Percentiles rank a stretch among this genome's conserved stretches.
Conservation (phyloP, 2,113 vertebrate genomes). For the Cephalophus harveyi region DNA sequence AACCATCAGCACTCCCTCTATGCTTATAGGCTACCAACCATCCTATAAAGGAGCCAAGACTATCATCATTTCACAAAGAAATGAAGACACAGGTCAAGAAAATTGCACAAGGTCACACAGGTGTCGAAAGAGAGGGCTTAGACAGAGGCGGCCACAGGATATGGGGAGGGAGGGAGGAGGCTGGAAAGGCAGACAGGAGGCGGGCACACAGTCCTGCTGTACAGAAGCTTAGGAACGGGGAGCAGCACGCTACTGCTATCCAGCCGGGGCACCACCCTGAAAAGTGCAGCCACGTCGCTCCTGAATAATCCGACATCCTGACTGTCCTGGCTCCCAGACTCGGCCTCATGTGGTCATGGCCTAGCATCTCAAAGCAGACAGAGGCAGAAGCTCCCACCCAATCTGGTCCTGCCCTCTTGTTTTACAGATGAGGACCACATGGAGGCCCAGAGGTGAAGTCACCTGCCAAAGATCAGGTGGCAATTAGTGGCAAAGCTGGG, state of each 20-base stretch:
- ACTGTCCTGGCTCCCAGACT: not conserved
- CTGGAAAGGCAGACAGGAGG: not conserved
- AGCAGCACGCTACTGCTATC: not conserved
- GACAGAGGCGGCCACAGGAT: not conserved
- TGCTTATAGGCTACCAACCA: not conserved
- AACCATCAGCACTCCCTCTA: not conserved
- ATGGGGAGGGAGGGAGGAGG: not conserved
- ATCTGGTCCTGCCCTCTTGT: not conserved
- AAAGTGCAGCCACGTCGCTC: not conserved
- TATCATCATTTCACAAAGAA: not conserved
- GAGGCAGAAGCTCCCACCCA: not conserved
- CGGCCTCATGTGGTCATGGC: not conserved
- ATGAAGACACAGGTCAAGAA: not conserved
- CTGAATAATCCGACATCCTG: not conserved
- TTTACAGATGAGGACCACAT: not conserved
- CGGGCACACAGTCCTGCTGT: rapidly evolving
- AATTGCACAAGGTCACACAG: not conserved
- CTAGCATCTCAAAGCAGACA: not conserved
- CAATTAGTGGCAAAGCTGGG: not conserved
- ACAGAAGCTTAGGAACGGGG: rapidly evolving
- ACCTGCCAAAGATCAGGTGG: not conserved
- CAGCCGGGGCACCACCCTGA: not conserved
- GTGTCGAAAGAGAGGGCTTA: not conserved
- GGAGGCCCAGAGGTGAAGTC: not conserved
- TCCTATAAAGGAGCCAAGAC: not conserved